Evolutionary conservation across 2,797 vertebrate species (phyloP).

Genomic region (Enteromius unitaeniatus): DNA sequence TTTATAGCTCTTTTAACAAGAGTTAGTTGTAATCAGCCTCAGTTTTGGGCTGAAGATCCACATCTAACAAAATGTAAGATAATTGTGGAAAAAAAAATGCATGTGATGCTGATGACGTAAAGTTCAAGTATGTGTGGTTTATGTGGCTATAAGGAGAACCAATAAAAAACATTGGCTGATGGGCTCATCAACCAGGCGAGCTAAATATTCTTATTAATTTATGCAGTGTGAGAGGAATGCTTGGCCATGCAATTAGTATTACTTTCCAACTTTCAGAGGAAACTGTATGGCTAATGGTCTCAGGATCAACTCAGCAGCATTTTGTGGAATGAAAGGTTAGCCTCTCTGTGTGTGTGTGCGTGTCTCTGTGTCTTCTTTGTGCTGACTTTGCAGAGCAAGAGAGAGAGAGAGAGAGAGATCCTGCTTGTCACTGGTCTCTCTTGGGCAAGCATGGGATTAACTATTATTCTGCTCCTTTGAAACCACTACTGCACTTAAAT

Average conservation of each 20-base stretch:
- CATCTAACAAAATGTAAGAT: not conserved
- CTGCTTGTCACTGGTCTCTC: conserved; percentile 66
- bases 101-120: conserved; percentile 66
- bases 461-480: conserved; percentile 68
- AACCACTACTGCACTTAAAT: conserved; percentile 71
- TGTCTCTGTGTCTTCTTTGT: conserved; percentile 49
- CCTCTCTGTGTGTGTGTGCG: conserved; percentile 15
- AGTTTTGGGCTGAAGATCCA: not conserved
- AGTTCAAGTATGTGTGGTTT: conserved; percentile 46
- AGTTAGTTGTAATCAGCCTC: not conserved
- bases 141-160: conserved; percentile 8
- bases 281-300: conserved; percentile 68
- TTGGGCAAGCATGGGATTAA: conserved; percentile 74
- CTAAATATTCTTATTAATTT: conserved; percentile 65
- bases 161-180: conserved; percentile 58
- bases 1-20: too few relatives aligned
- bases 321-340: conserved; percentile 67
- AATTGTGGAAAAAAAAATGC: not conserved
- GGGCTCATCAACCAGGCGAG: conserved; percentile 55
- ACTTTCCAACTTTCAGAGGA: conserved; percentile 67
- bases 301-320: conserved; percentile 68
- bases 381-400: conserved; percentile 73
- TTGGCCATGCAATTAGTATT: conserved; percentile 68
- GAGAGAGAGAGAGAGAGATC: conserved; percentile 49
- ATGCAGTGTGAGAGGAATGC: conserved; percentile 65